Evolutionary conservation across 2,113 vertebrate species (phyloP).

Genomic region (Phyllopteryx taeniolatus): DNA sequence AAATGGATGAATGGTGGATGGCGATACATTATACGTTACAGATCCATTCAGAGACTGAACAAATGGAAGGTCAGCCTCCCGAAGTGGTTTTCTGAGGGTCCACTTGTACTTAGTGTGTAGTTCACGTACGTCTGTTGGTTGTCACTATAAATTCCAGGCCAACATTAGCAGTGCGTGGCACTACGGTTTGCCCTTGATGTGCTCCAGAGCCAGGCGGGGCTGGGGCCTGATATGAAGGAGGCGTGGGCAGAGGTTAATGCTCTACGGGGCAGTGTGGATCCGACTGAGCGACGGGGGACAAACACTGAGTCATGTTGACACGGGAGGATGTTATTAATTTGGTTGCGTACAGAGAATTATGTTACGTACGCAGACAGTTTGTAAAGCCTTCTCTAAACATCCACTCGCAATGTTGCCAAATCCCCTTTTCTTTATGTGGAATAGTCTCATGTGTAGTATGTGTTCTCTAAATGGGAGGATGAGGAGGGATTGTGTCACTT

Average conservation of each 20-base stretch:
- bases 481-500: slow-evolving; percentile 64
- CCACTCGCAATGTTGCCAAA: slow-evolving; percentile 40
- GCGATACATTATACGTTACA: not conserved
- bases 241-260: slow-evolving; percentile 58
- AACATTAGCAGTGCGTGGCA: slow-evolving; percentile 31
- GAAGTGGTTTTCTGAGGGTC: not conserved
- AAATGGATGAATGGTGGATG: not conserved
- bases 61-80: not conserved
- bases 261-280: slow-evolving; percentile 45
- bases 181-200: slow-evolving; percentile 63
- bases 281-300: slow-evolving; percentile 24
- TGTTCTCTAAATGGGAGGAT: slow-evolving; percentile 59
- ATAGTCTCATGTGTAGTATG: slow-evolving; percentile 48
- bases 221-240: slow-evolving; percentile 34
- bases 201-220: slow-evolving; percentile 46
- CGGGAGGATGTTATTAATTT: slow-evolving; percentile 21
- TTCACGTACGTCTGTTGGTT: slow-evolving; percentile 35
- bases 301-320: slow-evolving; percentile 16
- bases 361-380: slow-evolving; percentile 27
- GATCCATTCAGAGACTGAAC: not conserved
- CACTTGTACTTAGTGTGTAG: not conserved
- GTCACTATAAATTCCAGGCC: slow-evolving; percentile 40
- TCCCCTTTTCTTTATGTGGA: slow-evolving; percentile 42
- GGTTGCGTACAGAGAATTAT: slow-evolving; percentile 18
- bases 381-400: slow-evolving; percentile 58